phyloP scores from a whole-genome alignment of 2,888 invertebrate species.

The Oxycera nigricornis region DNA sequence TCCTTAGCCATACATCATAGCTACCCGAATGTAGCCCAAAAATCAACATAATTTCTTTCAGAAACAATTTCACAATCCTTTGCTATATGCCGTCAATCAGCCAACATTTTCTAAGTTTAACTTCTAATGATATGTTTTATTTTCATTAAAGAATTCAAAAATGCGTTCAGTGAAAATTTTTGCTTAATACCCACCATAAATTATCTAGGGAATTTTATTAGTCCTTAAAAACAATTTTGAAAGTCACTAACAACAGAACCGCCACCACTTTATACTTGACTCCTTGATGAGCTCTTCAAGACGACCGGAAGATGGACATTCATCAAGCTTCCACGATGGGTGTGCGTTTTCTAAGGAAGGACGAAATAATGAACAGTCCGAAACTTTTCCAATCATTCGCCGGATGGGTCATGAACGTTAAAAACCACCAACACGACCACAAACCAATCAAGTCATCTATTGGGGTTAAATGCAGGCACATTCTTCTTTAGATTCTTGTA shows the following conservation, averaged over 20 bases:
- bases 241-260: not conserved
- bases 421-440: too few relatives aligned
- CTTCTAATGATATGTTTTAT: conserved; percentile 10
- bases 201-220: conserved; percentile 15
- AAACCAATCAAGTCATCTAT: conserved; percentile 1
- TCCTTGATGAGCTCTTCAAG: too few relatives aligned
- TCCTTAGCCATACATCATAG: too few relatives aligned
- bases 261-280: not conserved
- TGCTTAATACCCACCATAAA: not conserved
- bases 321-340: not conserved
- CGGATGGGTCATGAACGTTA: not conserved
- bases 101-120: conserved; percentile 21
- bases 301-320: too few relatives aligned
- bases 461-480: not conserved
- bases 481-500: not conserved
- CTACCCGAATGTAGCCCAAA: too few relatives aligned
- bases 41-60: too few relatives aligned
- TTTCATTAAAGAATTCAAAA: conserved; percentile 13
- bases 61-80: too few relatives aligned
- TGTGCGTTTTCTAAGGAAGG: not conserved
- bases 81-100: not conserved
- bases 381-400: conserved; percentile 35
- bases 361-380: conserved; percentile 4
- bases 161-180: conserved; percentile 1
- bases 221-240: not conserved